Evolutionary conservation across 2,888 invertebrate species (phyloP).

Genomic region (Tinea trinotella): DNA sequence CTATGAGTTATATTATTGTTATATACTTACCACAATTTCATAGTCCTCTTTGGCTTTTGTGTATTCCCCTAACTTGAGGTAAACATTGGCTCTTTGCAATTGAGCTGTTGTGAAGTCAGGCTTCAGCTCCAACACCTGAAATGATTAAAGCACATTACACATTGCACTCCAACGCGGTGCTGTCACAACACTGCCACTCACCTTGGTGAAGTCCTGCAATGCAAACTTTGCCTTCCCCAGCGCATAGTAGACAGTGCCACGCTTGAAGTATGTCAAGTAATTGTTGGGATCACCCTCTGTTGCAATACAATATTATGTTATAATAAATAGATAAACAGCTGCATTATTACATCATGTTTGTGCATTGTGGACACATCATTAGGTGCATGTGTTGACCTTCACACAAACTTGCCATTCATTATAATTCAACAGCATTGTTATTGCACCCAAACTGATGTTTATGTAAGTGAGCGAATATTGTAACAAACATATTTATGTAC

Average conservation of each 20-base stretch:
- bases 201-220: conserved; percentile 90
- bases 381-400: too few relatives aligned
- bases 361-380: too few relatives aligned
- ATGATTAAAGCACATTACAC: background rate
- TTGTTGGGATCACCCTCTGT: conserved; percentile 95
- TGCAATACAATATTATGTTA: conserved; percentile 24
- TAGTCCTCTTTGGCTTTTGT: conserved; percentile 87
- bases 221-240: conserved; percentile 97
- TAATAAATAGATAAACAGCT: background rate
- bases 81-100: conserved; percentile 87
- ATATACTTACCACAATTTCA: conserved; percentile 81
- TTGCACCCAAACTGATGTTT: too few relatives aligned
- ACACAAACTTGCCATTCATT: too few relatives aligned
- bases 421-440: too few relatives aligned
- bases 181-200: conserved; percentile 27
- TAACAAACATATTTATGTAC: background rate
- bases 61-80: conserved; percentile 91
- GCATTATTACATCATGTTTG: background rate
- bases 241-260: conserved; percentile 96
- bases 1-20: too few relatives aligned
- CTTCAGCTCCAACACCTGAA: conserved; percentile 88
- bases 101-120: conserved; percentile 94
- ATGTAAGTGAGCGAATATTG: too few relatives aligned
- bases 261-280: conserved; percentile 95
- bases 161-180: too few relatives aligned